phyloP scores from a whole-genome alignment of 2,888 invertebrate genomes.

The Congeria kusceri region DNA sequence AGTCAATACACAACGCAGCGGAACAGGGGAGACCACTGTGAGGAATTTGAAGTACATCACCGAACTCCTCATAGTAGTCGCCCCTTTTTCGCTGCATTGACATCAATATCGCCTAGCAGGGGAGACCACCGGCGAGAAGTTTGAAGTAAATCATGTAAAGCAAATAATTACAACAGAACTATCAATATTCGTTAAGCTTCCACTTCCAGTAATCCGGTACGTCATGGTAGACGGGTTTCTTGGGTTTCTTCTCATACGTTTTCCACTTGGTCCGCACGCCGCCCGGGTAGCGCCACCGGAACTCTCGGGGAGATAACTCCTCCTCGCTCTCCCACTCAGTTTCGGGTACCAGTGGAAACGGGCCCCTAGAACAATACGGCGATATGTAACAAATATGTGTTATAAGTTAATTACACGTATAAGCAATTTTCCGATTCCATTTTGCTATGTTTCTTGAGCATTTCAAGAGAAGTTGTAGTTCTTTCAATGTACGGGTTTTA shows the following conservation, averaged over 20 bases:
- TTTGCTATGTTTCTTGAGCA: too few species aligned
- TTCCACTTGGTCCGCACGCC: conserved; percentile 21
- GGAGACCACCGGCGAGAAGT: neutral
- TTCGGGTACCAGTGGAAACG: conserved; percentile 10
- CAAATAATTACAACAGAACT: neutral
- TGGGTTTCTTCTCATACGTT: conserved; percentile 5
- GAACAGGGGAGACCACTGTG: too few species aligned
- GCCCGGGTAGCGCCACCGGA: conserved; percentile 3
- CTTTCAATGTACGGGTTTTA: too few species aligned
- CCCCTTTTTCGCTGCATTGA: too few species aligned
- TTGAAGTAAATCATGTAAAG: neutral
- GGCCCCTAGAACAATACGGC: neutral
- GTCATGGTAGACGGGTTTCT: conserved; percentile 23
- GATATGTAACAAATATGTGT: too few species aligned
- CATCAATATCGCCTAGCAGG: too few species aligned
- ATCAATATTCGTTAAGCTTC: conserved; percentile 6
- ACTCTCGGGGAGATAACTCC: conserved; percentile 1
- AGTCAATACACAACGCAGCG: too few species aligned
- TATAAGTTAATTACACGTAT: too few species aligned
- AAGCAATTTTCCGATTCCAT: too few species aligned
- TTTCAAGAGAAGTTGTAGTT: too few species aligned
- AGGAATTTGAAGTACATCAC: too few species aligned
- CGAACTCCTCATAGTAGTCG: neutral
- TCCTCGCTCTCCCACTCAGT: neutral
- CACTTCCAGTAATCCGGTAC: conserved; percentile 39